A percentile compares a stretch with the other conserved stretches of the same genome.
Conservation (phyloP, 2,888 invertebrate species). For the Nephrocerus scutellatus region DNA sequence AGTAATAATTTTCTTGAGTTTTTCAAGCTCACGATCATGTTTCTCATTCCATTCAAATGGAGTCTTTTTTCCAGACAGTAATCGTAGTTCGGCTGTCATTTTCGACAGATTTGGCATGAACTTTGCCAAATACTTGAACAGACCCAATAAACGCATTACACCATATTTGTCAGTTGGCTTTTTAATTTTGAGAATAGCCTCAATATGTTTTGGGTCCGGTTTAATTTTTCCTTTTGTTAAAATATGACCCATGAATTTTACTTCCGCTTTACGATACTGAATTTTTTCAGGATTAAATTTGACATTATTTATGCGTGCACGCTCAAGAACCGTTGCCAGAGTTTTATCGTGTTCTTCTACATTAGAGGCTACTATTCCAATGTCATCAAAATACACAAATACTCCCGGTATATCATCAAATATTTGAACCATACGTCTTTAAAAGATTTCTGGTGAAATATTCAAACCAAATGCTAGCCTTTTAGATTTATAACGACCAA, state of each 20-base stretch:
- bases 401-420: constrained; percentile 35
- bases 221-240: constrained; percentile 21
- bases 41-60: constrained; percentile 16
- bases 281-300: too few species aligned
- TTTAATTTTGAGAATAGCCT: constrained; percentile 18
- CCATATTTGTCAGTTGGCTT: constrained; percentile 12
- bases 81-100: constrained; percentile 14
- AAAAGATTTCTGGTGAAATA: constrained; percentile 32
- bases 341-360: too few species aligned
- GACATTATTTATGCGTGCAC: too few species aligned
- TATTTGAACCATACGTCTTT: constrained; percentile 27
- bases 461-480: constrained; percentile 30
- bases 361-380: constrained; percentile 1
- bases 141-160: constrained; percentile 18
- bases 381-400: constrained; percentile 35
- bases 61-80: constrained; percentile 15
- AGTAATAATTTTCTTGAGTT: not conserved
- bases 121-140: constrained; percentile 22
- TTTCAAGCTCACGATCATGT: constrained; percentile 1
- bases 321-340: too few species aligned
- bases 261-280: constrained; percentile 23
- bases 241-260: constrained; percentile 28
- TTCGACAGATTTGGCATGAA: constrained; percentile 23
- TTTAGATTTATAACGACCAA: constrained; percentile 14
- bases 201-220: constrained; percentile 11